phyloP scores from a whole-genome alignment of 2,113 vertebrate species.

The Neodontobutis hainanensis region DNA sequence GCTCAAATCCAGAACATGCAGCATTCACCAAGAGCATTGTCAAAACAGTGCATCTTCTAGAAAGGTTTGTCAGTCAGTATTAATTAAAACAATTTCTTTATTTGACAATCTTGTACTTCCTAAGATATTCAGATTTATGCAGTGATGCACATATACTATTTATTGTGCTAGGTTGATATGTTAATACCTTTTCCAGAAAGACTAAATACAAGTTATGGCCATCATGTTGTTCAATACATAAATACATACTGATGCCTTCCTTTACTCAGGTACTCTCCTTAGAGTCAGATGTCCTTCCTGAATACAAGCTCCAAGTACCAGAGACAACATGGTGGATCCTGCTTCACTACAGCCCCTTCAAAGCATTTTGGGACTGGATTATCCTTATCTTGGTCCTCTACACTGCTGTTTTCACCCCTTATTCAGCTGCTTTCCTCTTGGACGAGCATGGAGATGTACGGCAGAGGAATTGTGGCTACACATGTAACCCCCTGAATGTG shows the following conservation, averaged over 20 bases:
- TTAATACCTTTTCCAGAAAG: background rate
- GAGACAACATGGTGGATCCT: slow-evolving; percentile 90
- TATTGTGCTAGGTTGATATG: background rate
- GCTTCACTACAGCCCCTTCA: slow-evolving; percentile 96
- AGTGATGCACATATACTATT: background rate
- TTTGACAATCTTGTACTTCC: no score
- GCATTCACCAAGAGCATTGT: slow-evolving; percentile 20
- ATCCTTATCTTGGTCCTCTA: slow-evolving; percentile 96
- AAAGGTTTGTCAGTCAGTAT: slow-evolving; percentile 48
- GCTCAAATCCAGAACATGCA: slow-evolving; percentile 22
- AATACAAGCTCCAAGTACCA: slow-evolving; percentile 90
- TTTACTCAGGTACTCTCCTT: slow-evolving; percentile 88
- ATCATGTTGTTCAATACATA: background rate
- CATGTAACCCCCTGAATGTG: slow-evolving; percentile 89
- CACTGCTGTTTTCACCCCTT: slow-evolving; percentile 93
- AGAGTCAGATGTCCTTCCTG: slow-evolving; percentile 89
- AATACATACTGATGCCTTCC: slow-evolving; percentile 18
- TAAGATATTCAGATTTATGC: no score
- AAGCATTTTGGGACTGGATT: slow-evolving; percentile 97
- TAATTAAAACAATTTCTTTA: background rate
- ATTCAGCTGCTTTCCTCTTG: slow-evolving; percentile 91
- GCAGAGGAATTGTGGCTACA: slow-evolving; percentile 84
- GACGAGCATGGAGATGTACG: slow-evolving; percentile 86
- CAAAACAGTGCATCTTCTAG: slow-evolving; percentile 25
- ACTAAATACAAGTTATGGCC: background rate